These are phyloP conservation scores for Tanypteryx hageni DNA, from an alignment of 2,888 invertebrate genomes.

Conservation along the genomic window DNA sequence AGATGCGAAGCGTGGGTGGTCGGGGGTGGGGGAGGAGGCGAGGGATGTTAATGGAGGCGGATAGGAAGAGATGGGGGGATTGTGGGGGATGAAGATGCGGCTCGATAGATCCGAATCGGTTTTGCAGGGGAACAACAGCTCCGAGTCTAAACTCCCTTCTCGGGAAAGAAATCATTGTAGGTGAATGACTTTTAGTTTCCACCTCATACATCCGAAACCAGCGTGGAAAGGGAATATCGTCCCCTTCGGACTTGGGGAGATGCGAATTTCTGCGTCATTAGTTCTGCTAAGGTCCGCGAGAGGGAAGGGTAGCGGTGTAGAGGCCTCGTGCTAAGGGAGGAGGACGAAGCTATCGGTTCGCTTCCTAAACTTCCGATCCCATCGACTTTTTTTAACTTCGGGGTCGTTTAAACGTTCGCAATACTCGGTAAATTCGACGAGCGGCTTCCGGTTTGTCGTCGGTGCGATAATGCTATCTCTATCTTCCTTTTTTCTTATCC, in stretches of 20 bases:
- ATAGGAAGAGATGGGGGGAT: background rate
- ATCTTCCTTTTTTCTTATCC: background rate
- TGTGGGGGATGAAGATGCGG: background rate
- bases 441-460: background rate
- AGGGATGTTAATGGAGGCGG: background rate
- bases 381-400: background rate
- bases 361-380: conserved; percentile 24
- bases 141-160: background rate
- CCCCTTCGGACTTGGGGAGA: background rate
- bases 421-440: background rate
- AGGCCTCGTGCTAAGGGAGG: background rate
- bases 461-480: conserved; percentile 12
- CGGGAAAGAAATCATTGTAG: conserved; percentile 5
- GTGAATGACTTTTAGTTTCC: conserved; percentile 17
- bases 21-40: background rate
- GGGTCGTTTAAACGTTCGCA: conserved; percentile 23
- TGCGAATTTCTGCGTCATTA: conserved; percentile 22
- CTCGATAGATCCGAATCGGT: conserved; percentile 6
- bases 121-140: conserved; percentile 15
- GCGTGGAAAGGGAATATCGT: too few relatives aligned
- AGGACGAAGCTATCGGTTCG: background rate
- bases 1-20: background rate
- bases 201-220: background rate
- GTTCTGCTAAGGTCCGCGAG: background rate
- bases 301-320: background rate